Conservation (phyloP, 2,888 invertebrate genomes). For the Salticus scenicus region DNA sequence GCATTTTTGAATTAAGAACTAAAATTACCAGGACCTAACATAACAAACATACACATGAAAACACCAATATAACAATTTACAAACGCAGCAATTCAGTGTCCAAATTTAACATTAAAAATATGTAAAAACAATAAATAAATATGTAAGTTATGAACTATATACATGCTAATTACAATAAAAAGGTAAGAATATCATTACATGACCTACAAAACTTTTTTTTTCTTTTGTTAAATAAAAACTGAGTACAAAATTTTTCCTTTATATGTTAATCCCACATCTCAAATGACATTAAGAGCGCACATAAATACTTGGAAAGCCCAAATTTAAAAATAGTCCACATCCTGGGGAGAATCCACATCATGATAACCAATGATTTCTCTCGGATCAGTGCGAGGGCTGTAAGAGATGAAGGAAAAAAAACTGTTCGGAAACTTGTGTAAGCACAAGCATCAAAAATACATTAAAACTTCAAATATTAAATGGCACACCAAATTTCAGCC, state of each 20-base stretch:
- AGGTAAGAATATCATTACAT: too few relatives aligned
- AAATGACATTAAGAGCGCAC: constrained; percentile 17
- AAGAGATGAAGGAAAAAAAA: constrained; percentile 65
- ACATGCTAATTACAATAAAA: too few relatives aligned
- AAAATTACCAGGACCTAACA: neutral
- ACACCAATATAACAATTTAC: too few relatives aligned
- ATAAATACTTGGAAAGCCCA: constrained; percentile 3
- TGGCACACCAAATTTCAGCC: neutral
- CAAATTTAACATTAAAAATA: too few relatives aligned
- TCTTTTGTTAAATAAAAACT: neutral
- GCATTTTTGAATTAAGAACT: too few relatives aligned
- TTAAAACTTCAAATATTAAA: neutral
- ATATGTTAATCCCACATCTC: too few relatives aligned
- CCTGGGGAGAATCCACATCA: constrained; percentile 90
- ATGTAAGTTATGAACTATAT: too few relatives aligned
- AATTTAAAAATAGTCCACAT: constrained; percentile 84
- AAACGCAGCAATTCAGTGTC: too few relatives aligned
- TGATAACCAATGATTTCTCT: constrained; percentile 90
- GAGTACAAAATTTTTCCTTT: constrained; percentile 29
- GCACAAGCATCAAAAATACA: constrained; percentile 28
- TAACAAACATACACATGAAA: neutral
- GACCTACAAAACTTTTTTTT: neutral
- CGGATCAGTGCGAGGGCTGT: constrained; percentile 74
- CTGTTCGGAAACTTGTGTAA: constrained; percentile 53
- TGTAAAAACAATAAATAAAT: too few relatives aligned